Percentiles rank a stretch among this genome's conserved stretches.
These are phyloP conservation scores for Oxyruncus cristatus DNA, from an alignment of 2,113 vertebrate genomes.

Conservation along the genomic window DNA sequence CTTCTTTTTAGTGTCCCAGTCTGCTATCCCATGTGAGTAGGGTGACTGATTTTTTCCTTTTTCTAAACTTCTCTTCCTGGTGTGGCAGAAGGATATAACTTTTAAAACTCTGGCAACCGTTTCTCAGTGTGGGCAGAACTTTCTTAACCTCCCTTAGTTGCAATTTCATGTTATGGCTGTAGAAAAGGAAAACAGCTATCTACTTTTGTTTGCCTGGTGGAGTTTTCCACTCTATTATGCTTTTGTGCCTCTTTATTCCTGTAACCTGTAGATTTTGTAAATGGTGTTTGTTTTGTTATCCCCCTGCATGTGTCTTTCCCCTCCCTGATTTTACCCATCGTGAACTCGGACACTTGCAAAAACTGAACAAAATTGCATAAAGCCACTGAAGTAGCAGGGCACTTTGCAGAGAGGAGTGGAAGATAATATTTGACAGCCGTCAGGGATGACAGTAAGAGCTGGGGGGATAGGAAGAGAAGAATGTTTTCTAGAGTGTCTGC, in stretches of 20 bases:
- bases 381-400: not conserved
- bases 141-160: not conserved
- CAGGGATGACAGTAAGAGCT: not conserved
- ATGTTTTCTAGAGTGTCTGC: not conserved
- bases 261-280: not conserved
- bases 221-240: not conserved
- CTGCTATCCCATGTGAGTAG: not conserved
- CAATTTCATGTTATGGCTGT: not conserved
- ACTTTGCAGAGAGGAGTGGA: not conserved
- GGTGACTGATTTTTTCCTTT: not conserved
- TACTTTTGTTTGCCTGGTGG: not conserved
- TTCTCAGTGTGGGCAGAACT: not conserved
- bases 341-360: not conserved
- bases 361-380: not conserved
- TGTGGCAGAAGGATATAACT: not conserved
- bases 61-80: not conserved
- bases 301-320: accelerated
- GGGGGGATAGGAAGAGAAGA: not conserved
- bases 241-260: not conserved
- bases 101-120: not conserved
- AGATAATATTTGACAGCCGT: not conserved
- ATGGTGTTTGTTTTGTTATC: not conserved
- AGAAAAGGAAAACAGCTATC: not conserved
- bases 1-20: not conserved
- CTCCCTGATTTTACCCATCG: not conserved